A percentile compares a stretch with the other conserved stretches of the same genome.
Evolutionary conservation across 2,113 vertebrate genomes (phyloP).

Genomic region (human): DNA sequence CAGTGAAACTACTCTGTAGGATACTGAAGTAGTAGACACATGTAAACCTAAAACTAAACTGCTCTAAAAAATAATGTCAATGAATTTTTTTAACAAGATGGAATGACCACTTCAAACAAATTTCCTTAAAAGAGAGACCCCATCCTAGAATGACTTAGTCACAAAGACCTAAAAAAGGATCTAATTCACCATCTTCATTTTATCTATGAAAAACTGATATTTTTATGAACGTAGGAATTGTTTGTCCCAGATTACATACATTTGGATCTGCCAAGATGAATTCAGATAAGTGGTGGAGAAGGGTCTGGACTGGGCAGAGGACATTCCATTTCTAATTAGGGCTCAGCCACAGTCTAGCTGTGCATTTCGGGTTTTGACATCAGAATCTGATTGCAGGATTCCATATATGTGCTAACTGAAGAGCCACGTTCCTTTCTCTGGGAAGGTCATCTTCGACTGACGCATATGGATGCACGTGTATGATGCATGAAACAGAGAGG

Average conservation of each 20-base stretch:
- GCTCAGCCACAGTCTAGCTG: background rate
- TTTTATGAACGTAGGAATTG: background rate
- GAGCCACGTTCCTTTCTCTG: background rate
- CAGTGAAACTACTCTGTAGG: background rate
- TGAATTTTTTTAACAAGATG: background rate
- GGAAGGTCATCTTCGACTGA: background rate
- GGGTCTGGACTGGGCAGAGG: background rate
- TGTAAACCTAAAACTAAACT: background rate
- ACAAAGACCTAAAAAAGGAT: background rate
- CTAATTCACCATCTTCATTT: background rate
- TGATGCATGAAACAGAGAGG: background rate
- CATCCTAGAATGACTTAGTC: background rate
- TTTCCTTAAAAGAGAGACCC: background rate
- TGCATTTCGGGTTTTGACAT: background rate
- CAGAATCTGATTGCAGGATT: background rate
- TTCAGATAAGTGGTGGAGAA: background rate
- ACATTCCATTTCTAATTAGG: background rate
- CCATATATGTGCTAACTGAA: background rate
- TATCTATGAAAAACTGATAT: background rate
- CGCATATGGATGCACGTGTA: accelerated
- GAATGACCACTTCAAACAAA: background rate
- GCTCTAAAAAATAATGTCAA: background rate
- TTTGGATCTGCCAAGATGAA: background rate
- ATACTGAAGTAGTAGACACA: background rate
- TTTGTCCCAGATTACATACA: background rate